Percentiles rank a stretch among this genome's conserved stretches.
Evolutionary conservation across 1,140 invertebrate genomes (phyloP).

Genomic region (Oedothorax gibbosus): DNA sequence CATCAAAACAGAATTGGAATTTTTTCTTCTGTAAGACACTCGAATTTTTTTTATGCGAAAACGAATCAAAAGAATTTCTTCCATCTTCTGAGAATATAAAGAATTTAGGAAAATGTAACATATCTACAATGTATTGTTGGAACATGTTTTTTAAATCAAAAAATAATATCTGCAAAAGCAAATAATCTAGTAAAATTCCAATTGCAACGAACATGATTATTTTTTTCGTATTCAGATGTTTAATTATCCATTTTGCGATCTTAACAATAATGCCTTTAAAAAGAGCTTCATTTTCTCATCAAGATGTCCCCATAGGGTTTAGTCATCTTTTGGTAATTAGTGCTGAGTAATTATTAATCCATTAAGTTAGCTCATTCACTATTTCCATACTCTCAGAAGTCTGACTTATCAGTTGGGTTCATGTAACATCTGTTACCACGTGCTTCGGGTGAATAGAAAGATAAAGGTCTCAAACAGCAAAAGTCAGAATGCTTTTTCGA

Average conservation of each 20-base stretch:
- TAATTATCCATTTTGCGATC: conserved; percentile 14
- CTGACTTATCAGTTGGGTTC: neutral
- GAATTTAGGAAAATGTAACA: no score
- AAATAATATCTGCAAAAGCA: neutral
- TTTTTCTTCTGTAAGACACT: no score
- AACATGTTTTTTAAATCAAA: neutral
- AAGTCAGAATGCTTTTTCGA: no score
- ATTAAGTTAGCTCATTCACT: conserved; percentile 4
- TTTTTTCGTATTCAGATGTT: neutral
- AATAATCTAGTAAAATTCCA: neutral
- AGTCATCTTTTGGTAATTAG: conserved; percentile 31
- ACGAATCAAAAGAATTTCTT: no score
- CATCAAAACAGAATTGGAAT: no score
- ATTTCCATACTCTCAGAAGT: neutral
- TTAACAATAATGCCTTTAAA: neutral
- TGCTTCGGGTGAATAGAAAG: no score
- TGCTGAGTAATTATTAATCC: conserved; percentile 34
- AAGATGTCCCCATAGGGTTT: neutral
- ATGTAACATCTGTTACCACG: neutral
- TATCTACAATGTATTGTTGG: no score
- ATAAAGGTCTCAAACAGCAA: no score
- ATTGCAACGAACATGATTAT: neutral
- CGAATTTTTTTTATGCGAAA: no score
- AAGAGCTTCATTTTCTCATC: conserved; percentile 38
- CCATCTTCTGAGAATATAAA: no score